Evolutionary conservation across 2,797 vertebrate species (phyloP).

Genomic region (Enteromius viviparus): DNA sequence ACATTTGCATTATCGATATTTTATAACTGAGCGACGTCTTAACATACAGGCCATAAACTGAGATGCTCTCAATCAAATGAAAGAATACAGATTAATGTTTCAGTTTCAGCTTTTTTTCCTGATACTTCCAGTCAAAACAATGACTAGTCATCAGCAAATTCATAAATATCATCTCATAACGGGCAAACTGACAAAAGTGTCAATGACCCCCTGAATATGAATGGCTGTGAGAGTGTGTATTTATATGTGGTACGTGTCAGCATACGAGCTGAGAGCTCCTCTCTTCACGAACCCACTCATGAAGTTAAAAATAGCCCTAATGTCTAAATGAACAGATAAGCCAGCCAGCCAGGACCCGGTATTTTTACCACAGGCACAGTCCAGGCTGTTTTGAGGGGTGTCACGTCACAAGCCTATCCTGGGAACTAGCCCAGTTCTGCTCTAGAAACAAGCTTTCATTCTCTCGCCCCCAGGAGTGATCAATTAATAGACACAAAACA

Average conservation of each 20-base stretch:
- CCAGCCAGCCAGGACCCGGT: constrained; percentile 10
- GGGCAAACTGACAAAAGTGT: neutral
- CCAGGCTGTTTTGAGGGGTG: constrained; percentile 12
- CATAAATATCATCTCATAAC: neutral
- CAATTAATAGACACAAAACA: constrained; percentile 41
- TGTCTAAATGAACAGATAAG: constrained; percentile 58
- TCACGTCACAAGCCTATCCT: constrained; percentile 52
- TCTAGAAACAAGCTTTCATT: constrained; percentile 20
- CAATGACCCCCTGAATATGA: neutral
- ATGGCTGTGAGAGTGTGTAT: constrained; percentile 2
- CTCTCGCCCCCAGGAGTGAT: constrained; percentile 1
- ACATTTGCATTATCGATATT: constrained; percentile 1
- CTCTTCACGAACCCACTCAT: constrained; percentile 33
- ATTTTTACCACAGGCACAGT: constrained; percentile 45
- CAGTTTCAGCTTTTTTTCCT: constrained; percentile 4
- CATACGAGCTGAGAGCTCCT: constrained; percentile 5
- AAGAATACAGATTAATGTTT: neutral
- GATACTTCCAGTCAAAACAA: constrained; percentile 13
- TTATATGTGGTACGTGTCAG: constrained; percentile 34
- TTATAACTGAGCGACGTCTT: neutral
- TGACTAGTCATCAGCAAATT: constrained; percentile 2
- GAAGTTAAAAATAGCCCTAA: constrained; percentile 67
- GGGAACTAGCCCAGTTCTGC: constrained; percentile 69
- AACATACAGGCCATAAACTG: neutral
- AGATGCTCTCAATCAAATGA: neutral